phyloP scores from a whole-genome alignment of 1,140 invertebrate species.

The Euschistus heros region DNA sequence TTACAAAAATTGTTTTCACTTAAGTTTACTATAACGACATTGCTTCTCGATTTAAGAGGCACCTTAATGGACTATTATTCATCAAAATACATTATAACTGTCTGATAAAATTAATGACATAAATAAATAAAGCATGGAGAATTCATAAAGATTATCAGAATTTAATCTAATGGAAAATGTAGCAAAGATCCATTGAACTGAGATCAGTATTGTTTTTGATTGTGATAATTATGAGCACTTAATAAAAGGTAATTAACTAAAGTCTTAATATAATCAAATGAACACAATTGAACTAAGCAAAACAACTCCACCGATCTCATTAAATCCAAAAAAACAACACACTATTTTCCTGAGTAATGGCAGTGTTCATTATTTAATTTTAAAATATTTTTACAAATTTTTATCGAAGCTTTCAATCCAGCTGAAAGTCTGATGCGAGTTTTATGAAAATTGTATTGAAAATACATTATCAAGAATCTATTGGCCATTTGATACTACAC shows the following conservation, averaged over 20 bases:
- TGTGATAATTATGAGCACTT: conserved; percentile 13
- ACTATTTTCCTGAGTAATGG: conserved; percentile 11
- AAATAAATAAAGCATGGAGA: background rate
- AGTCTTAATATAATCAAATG: background rate
- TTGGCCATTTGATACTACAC: conserved; percentile 12
- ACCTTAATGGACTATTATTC: conserved; percentile 6
- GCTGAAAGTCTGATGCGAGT: background rate
- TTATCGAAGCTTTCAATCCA: conserved; percentile 2
- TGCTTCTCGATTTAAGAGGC: conserved; percentile 7
- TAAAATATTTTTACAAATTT: background rate
- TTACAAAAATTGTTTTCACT: conserved; percentile 14
- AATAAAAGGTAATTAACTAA: background rate
- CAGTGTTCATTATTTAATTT: conserved; percentile 12
- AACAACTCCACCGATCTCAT: background rate
- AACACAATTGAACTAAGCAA: background rate
- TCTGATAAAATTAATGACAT: background rate
- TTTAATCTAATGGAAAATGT: background rate
- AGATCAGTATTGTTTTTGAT: conserved; percentile 13
- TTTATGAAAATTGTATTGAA: conserved; percentile 13
- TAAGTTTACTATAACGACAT: conserved; percentile 11
- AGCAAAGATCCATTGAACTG: conserved; percentile 4
- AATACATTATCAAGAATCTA: conserved; percentile 16
- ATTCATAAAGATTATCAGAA: background rate
- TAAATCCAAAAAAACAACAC: background rate
- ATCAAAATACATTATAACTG: background rate